Base-by-base conservation (phyloP, 2,797 vertebrate genomes). In the Cryptoblepharus egeriae region DNA sequence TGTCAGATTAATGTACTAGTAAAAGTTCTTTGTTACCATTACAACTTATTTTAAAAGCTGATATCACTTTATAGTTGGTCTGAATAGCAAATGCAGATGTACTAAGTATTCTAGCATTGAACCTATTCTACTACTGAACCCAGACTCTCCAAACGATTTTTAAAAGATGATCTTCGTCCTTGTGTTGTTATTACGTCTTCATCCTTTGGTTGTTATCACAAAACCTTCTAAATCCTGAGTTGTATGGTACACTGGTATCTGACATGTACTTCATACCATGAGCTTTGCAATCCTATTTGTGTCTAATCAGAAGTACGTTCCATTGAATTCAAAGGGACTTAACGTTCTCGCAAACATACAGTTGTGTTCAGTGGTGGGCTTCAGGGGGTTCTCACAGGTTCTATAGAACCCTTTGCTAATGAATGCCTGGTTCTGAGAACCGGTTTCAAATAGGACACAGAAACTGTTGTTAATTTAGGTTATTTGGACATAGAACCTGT, bases 41-140 rank as follows among this genome's bases (percentile, higher is more conserved):
- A 85, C 70, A 84, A 86, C 74, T 80, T 9, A 3, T 52, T 85
- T 71, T 80, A 75, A 71, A 86, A 83, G 77, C 39, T 0, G 63
- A 1, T 88, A 86, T 73, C 82, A 82, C 85, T 90, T 91, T 84
- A 60, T 39, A 37, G 64, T 28, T 69, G 81, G 77, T 76, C 77
- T 86, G 78, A 90, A 87, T 85, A 85, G 84, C 85, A 90, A 87
- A 87, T 87, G 80, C 75, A 81, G 85, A 84, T 90, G 73, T 88
- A 76, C 63, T 52, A 79, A 80, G 60, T 87, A 75, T 88, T 67
- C 85, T 89, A 85, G 69, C 49, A 85, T 77, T 86, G 77, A 82
- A 89, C 82, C 42, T 35, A 28, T 78, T 73, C 82, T 88, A 39
- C 55, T n/a, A n/a, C 15, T 57, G 55, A 78, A 35, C 15, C 71